Evolutionary conservation across 2,888 invertebrate genomes (phyloP).

Genomic region (Drosophila diplacantha): DNA sequence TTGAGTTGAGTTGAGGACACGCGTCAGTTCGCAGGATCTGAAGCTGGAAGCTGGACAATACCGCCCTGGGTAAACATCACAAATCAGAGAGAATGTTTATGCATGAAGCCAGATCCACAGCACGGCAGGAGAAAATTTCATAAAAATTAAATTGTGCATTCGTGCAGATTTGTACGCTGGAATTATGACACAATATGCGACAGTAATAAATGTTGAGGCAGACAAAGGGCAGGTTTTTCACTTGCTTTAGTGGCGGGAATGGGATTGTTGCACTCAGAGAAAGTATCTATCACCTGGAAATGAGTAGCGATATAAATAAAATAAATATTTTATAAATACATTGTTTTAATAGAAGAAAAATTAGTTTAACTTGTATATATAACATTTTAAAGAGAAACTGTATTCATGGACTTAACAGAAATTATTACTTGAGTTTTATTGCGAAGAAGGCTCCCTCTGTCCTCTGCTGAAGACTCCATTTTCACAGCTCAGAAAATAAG

Average conservation of each 20-base stretch:
- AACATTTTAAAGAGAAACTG: background rate
- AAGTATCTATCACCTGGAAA: background rate
- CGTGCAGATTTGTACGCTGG: constrained; percentile 44
- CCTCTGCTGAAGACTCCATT: background rate
- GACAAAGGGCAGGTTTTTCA: constrained; percentile 19
- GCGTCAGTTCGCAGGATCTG: constrained; percentile 11
- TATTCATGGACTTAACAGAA: no score
- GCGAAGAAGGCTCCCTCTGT: background rate
- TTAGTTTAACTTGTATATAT: background rate
- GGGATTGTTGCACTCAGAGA: background rate
- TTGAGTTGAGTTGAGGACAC: constrained; percentile 19
- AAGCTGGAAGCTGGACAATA: constrained; percentile 3
- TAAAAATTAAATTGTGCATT: constrained; percentile 54
- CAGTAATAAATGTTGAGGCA: constrained; percentile 46
- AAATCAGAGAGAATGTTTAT: constrained; percentile 38
- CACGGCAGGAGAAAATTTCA: constrained; percentile 36
- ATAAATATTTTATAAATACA: background rate
- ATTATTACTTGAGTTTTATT: background rate
- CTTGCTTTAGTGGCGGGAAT: background rate
- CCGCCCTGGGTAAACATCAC: constrained; percentile 30
- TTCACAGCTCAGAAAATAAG: background rate
- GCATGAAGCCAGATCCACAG: constrained; percentile 18
- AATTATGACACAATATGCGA: constrained; percentile 55
- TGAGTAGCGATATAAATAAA: background rate
- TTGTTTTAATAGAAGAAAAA: background rate